Base-by-base conservation (phyloP, 2,888 invertebrate species). In the Synergus gifuensis region DNA sequence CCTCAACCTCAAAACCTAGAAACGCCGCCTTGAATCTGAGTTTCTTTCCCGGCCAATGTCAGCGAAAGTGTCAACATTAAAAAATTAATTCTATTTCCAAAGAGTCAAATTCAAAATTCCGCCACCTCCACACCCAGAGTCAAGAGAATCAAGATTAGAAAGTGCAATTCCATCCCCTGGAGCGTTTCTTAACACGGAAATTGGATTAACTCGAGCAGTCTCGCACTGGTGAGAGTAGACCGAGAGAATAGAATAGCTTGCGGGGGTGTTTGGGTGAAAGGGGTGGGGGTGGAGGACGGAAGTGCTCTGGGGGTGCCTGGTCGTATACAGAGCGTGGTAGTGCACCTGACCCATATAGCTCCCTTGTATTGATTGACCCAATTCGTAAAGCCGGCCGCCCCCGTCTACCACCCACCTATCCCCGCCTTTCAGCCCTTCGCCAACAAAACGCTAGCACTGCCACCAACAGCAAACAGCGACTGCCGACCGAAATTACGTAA, bases 261-360 rank as follows among this genome's bases (percentile, higher is more conserved):
- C 67, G 40, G 42, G 18, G 66, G 22, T 9, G 60, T 40, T 66
- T 28, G 67, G 58, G 76, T 40, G 77, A 66, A 60, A 58, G 18
- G 36, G 42, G 40, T 2, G 18, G 22, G 54, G 67, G 42, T 46
- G 63, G 22, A 44, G 60, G 28, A 18, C 63, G 63, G 76, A 62
- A 76, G 62, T 76, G 46, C 76, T 58, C 63, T 46, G 77, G 81
- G 49, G 28, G 67, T 67, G 76, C 76, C 67, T 69, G 83, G 73
- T 78, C 73, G 42, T 67, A 76, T 81, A 64, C 79, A 78, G 76
- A 69, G 82, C 85, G 84, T 85, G 86, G 81, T 84, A 85, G 87
- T 91, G 91, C 91, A 91, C 91, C 91, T 91, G 91, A 91, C 91
- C 91, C 82, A 91, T 91, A 89, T 91, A 88, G 82, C 73, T 82